phyloP scores from a whole-genome alignment of 2,797 vertebrate species.

The Emys orbicularis region DNA sequence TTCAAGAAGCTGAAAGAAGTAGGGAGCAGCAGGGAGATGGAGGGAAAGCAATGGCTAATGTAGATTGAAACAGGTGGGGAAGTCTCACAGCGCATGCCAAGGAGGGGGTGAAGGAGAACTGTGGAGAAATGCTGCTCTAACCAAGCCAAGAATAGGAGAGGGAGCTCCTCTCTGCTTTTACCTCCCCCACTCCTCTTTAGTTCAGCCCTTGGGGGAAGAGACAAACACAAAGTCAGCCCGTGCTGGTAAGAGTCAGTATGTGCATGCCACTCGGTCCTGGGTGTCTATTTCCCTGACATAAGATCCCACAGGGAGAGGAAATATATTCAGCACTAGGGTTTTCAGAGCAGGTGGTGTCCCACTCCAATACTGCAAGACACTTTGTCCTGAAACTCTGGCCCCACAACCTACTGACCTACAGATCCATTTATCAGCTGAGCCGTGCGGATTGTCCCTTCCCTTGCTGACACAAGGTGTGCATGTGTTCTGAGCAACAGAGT shows the following conservation, averaged over 20 bases:
- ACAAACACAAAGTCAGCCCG: accelerated
- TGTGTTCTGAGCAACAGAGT: not conserved
- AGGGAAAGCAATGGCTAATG: not conserved
- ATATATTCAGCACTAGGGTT: not conserved
- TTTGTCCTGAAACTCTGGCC: not conserved
- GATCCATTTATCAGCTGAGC: not conserved
- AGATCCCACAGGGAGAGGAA: not conserved
- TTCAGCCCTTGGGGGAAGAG: not conserved
- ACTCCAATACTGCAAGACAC: accelerated
- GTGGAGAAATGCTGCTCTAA: not conserved
- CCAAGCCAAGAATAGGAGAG: not conserved
- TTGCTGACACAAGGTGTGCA: not conserved
- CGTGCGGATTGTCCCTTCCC: not conserved
- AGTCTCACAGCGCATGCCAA: not conserved
- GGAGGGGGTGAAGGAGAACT: not conserved
- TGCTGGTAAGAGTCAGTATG: not conserved
- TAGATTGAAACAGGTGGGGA: not conserved
- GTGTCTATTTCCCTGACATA: not conserved
- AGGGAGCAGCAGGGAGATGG: not conserved
- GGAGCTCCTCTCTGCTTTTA: not conserved
- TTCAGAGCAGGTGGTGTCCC: not conserved
- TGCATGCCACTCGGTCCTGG: accelerated
- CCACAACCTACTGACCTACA: not conserved
- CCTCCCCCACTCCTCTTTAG: not conserved
- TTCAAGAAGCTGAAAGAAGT: not conserved